Evolutionary conservation across 1,140 invertebrate species (phyloP).

Genomic region (Aethina tumida): DNA sequence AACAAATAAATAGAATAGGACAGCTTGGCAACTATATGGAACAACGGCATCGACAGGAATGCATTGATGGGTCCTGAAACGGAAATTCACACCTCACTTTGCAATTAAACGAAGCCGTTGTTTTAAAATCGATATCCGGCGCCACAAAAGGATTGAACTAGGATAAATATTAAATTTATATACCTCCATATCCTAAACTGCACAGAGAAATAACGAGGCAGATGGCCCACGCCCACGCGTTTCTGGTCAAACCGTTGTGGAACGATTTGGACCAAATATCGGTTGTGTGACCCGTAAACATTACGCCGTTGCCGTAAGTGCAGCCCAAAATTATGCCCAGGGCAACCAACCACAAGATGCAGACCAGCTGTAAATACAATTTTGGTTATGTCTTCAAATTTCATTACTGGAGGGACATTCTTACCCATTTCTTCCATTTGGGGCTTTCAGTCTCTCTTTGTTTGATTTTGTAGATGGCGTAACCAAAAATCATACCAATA

Average conservation of each 20-base stretch:
- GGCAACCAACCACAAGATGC: conserved; percentile 2
- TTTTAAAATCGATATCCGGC: too few relatives aligned
- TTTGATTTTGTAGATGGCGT: conserved; percentile 8
- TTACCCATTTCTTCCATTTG: conserved; percentile 1
- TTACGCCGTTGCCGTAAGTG: conserved; percentile 4
- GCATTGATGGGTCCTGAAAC: too few relatives aligned
- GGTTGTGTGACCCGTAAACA: neutral
- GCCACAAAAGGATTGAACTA: too few relatives aligned
- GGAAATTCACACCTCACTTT: too few relatives aligned
- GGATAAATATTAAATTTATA: neutral
- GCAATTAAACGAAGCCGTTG: too few relatives aligned
- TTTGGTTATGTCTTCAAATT: neutral
- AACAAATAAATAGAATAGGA: conserved; percentile 14
- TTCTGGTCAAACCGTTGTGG: conserved; percentile 7
- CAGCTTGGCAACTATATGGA: conserved; percentile 7
- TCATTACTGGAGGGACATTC: neutral
- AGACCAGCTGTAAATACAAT: neutral
- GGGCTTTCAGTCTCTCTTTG: neutral
- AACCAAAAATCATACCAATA: conserved; percentile 12
- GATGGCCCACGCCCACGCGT: conserved; percentile 8
- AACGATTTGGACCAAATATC: conserved; percentile 1
- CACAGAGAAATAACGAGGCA: conserved; percentile 13
- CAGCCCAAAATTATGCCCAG: neutral
- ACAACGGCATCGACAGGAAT: conserved; percentile 10
- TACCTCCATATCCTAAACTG: conserved; percentile 10